Evolutionary conservation across 1,140 invertebrate species (phyloP).

Genomic region (Ceratina australensis): DNA sequence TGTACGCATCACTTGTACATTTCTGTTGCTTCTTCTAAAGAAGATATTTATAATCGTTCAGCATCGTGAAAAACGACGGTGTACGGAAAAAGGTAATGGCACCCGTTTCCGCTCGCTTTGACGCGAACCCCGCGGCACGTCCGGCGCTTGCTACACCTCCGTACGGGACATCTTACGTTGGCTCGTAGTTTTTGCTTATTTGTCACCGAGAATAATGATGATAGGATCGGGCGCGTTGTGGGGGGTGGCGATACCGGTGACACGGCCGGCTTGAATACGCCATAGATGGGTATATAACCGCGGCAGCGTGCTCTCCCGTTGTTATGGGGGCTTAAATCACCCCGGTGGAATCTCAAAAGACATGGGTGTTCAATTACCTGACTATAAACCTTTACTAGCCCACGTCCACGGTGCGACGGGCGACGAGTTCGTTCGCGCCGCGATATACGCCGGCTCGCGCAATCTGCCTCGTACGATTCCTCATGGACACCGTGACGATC

Average conservation of each 20-base stretch:
- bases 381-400: slow-evolving; percentile 69
- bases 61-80: slow-evolving; percentile 31
- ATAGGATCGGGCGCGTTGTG: slow-evolving; percentile 56
- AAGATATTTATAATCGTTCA: background rate
- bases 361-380: slow-evolving; percentile 72
- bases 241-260: slow-evolving; percentile 54
- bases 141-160: background rate
- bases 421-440: slow-evolving; percentile 59
- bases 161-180: slow-evolving; percentile 10
- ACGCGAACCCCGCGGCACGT: no score
- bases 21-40: slow-evolving; percentile 31
- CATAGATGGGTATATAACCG: slow-evolving; percentile 65
- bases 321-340: slow-evolving; percentile 71
- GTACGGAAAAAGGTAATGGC: slow-evolving; percentile 6
- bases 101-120: slow-evolving; percentile 3
- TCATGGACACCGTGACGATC: slow-evolving; percentile 59
- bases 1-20: no score
- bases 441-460: slow-evolving; percentile 33
- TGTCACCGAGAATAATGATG: slow-evolving; percentile 47
- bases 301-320: slow-evolving; percentile 46
- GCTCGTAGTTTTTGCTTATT: slow-evolving; percentile 39
- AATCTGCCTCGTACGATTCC: slow-evolving; percentile 53
- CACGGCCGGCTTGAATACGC: slow-evolving; percentile 46
- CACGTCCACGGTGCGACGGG: slow-evolving; percentile 55
- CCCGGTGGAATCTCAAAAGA: slow-evolving; percentile 61